These are phyloP conservation scores for Hassar affinis DNA, from an alignment of 2,113 vertebrate genomes.

Conservation along the genomic window DNA sequence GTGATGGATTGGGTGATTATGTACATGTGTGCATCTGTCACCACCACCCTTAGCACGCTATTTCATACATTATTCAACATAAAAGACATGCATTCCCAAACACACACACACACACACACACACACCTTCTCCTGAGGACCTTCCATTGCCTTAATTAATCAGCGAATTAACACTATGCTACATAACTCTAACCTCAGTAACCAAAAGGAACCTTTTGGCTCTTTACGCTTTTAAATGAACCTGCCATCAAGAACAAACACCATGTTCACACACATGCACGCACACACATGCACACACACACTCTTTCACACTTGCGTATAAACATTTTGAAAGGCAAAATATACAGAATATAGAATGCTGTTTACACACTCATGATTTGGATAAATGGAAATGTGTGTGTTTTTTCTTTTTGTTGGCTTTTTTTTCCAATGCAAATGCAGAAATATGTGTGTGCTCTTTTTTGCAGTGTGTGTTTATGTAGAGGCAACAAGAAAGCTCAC, in stretches of 20 bases:
- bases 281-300: too few species aligned
- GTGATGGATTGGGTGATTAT: neutral
- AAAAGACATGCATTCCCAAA: neutral
- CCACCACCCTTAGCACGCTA: neutral
- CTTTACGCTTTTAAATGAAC: neutral
- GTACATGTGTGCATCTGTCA: neutral
- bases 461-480: neutral
- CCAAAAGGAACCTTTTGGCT: neutral
- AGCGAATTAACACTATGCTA: neutral
- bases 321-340: neutral
- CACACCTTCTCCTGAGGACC: neutral
- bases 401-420: neutral
- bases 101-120: neutral
- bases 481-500: conserved; percentile 61
- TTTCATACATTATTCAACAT: neutral
- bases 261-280: neutral
- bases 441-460: neutral
- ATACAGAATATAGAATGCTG: neutral
- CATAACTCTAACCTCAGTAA: neutral
- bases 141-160: neutral
- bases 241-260: neutral
- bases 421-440: neutral
- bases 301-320: neutral
- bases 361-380: conserved; percentile 2
- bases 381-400: neutral